phyloP scores from a whole-genome alignment of 2,113 vertebrate genomes.

The Paramisgurnus dabryanus region DNA sequence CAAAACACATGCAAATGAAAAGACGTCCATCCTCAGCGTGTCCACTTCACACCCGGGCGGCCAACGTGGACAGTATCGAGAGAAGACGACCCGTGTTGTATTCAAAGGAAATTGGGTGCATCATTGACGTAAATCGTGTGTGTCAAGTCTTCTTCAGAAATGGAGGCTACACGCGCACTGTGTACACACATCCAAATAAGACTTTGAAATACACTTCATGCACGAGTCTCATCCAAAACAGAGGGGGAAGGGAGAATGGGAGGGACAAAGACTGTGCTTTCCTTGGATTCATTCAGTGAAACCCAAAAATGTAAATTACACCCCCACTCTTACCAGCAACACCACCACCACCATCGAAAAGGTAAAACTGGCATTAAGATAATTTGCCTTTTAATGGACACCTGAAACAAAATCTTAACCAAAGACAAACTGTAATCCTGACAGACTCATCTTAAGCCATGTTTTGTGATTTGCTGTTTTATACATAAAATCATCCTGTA shows the following conservation, averaged over 20 bases:
- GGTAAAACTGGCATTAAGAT: not conserved
- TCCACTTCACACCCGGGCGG: conserved; percentile 24
- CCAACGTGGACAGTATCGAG: not conserved
- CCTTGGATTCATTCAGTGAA: conserved; percentile 48
- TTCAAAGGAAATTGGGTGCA: not conserved
- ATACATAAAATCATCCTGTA: too few relatives aligned
- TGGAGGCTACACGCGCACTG: not conserved
- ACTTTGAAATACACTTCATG: not conserved
- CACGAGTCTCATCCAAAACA: not conserved
- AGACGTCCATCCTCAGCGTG: conserved; percentile 44
- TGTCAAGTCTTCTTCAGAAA: not conserved
- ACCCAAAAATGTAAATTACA: conserved; percentile 27
- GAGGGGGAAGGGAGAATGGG: conserved; percentile 35
- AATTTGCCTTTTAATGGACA: too few relatives aligned
- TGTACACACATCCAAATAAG: not conserved
- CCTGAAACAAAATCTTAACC: too few relatives aligned
- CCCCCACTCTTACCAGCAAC: not conserved
- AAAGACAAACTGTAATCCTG: too few relatives aligned
- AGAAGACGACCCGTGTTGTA: not conserved
- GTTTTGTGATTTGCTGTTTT: too few relatives aligned
- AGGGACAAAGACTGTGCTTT: conserved; percentile 39
- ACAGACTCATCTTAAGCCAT: too few relatives aligned
- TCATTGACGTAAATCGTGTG: not conserved
- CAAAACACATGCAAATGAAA: conserved; percentile 46
- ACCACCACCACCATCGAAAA: not conserved